These are phyloP conservation scores for Anhinga anhinga DNA, from an alignment of 2,113 vertebrate genomes.

Conservation along the genomic window DNA sequence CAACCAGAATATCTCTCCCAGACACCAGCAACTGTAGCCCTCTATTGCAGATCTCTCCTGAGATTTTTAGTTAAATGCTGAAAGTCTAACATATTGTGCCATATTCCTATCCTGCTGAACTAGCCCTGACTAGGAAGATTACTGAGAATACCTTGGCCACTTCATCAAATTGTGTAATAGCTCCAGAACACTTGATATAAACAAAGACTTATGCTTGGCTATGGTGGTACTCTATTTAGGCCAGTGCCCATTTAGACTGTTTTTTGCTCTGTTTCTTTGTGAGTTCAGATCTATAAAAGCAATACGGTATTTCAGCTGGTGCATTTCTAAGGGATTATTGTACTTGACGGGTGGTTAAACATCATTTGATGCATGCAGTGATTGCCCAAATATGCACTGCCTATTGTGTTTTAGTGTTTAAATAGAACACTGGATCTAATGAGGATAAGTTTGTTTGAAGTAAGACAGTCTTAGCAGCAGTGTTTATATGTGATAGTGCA, in stretches of 20 bases:
- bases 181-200: not conserved
- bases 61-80: not conserved
- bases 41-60: not conserved
- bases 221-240: not conserved
- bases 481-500: conserved; percentile 13
- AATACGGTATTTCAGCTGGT: conserved; percentile 35
- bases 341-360: conserved; percentile 54
- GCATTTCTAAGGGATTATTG: conserved; percentile 64
- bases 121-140: not conserved
- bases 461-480: conserved; percentile 29
- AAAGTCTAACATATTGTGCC: not conserved
- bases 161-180: not conserved
- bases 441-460: conserved; percentile 59
- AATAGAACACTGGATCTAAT: conserved; percentile 36
- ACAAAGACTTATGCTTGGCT: not conserved
- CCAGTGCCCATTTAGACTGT: conserved; percentile 29
- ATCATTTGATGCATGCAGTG: conserved; percentile 38
- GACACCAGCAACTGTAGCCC: not conserved
- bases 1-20: not conserved
- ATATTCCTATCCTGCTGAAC: not conserved
- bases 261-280: conserved; percentile 47
- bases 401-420: conserved; percentile 56
- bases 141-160: not conserved
- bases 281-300: conserved; percentile 43
- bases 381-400: conserved; percentile 61